These are phyloP conservation scores for Tupaia chinensis DNA, from an alignment of 2,113 vertebrate species.

Conservation along the genomic window DNA sequence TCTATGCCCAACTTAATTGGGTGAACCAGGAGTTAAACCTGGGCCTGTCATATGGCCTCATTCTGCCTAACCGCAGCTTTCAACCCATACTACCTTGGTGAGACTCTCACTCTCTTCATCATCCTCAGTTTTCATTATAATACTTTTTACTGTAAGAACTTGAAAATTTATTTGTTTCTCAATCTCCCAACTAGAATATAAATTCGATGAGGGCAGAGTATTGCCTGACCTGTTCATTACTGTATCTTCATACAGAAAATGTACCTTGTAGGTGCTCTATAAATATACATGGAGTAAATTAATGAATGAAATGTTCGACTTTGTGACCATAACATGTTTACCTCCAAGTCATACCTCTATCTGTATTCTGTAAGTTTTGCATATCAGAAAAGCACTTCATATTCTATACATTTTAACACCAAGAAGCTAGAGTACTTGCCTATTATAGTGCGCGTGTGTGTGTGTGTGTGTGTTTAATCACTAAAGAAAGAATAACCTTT, in stretches of 20 bases:
- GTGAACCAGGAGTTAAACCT: too few species aligned
- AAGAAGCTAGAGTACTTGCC: background rate
- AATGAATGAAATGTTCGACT: background rate
- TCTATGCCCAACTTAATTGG: too few species aligned
- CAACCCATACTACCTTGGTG: too few species aligned
- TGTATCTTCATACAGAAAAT: background rate
- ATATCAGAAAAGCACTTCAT: background rate
- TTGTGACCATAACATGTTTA: background rate
- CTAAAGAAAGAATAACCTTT: background rate
- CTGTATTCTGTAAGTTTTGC: background rate
- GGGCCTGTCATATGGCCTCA: too few species aligned
- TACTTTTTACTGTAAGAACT: background rate
- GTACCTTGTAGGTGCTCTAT: background rate
- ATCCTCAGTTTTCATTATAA: background rate
- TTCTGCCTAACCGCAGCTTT: too few species aligned
- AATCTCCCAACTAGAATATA: background rate
- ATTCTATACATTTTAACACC: background rate
- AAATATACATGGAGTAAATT: background rate
- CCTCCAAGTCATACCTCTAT: background rate
- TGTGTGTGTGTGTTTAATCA: background rate
- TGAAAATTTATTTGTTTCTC: background rate
- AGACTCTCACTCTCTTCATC: background rate
- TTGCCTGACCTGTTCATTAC: background rate
- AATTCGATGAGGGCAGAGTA: background rate
- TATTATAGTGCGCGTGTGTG: background rate